Conservation (phyloP, 2,888 invertebrate species). For the Caenorhabditis plicata region DNA sequence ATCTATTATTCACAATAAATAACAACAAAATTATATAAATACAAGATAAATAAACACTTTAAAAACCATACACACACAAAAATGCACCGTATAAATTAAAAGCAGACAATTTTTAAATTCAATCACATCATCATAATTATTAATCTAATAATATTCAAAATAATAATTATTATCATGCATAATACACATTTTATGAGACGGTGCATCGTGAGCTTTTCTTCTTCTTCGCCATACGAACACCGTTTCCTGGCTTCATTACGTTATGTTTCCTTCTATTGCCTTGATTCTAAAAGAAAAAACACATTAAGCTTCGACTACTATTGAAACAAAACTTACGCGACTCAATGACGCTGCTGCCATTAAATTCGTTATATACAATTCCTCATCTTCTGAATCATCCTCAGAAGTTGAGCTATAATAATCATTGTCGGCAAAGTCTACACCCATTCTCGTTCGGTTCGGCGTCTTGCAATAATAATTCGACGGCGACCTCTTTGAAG, state of each 20-base stretch:
- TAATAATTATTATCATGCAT: no score
- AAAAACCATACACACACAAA: background rate
- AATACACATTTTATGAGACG: conserved; percentile 16
- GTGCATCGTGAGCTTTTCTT: conserved; percentile 38
- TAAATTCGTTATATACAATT: conserved; percentile 32
- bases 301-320: no score
- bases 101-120: background rate
- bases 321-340: conserved; percentile 17
- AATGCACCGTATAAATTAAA: background rate
- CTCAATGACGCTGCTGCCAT: conserved; percentile 39
- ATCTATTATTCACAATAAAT: background rate
- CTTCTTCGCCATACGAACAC: conserved; percentile 35
- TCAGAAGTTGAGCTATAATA: conserved; percentile 34
- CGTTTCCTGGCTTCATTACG: conserved; percentile 21
- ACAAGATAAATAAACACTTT: background rate
- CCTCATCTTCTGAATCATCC: conserved; percentile 41
- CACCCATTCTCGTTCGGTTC: conserved; percentile 20
- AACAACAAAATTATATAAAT: background rate
- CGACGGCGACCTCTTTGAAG: conserved; percentile 10
- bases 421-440: conserved; percentile 8
- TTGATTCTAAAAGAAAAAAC: no score
- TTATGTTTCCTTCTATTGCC: no score
- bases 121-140: background rate
- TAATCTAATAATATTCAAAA: background rate
- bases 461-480: conserved; percentile 45